phyloP scores from a whole-genome alignment of 2,797 vertebrate species.

The Pyrrhura leucotis region DNA sequence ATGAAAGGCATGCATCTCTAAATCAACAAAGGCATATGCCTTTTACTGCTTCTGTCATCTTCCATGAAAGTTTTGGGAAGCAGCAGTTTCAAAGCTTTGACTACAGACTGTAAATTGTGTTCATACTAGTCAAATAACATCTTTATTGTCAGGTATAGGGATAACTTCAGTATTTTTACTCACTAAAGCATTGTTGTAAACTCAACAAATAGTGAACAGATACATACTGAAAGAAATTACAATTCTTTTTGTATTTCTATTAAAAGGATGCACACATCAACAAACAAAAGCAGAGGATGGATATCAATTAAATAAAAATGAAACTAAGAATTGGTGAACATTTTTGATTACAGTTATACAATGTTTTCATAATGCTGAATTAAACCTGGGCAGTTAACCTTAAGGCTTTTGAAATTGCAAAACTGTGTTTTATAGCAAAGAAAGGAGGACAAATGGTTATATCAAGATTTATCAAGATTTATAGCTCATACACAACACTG shows the following conservation, averaged over 20 bases:
- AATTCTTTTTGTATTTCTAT: not conserved
- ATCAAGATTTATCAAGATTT: not conserved
- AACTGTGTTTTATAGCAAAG: not conserved
- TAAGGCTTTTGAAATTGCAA: not conserved
- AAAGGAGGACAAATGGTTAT: not conserved
- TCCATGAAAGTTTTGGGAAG: not conserved
- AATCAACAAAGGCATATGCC: not conserved
- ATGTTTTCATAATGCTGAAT: not conserved
- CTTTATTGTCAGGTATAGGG: not conserved
- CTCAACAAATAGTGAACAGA: not conserved
- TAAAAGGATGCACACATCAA: not conserved
- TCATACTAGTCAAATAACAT: not conserved
- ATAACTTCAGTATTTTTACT: not conserved
- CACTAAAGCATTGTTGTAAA: not conserved
- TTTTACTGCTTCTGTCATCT: not conserved
- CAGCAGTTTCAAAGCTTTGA: not conserved
- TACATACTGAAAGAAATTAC: not conserved
- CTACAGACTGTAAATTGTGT: not conserved
- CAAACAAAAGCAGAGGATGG: not conserved
- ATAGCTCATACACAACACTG: not conserved
- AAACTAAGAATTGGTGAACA: not conserved
- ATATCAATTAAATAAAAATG: not conserved
- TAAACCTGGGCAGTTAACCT: not conserved
- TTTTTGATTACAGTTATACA: not conserved
- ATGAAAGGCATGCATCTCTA: conserved; percentile 25